These are phyloP conservation scores for Nyctalus aviator DNA, from an alignment of 2,797 vertebrate species.

Conservation along the genomic window DNA sequence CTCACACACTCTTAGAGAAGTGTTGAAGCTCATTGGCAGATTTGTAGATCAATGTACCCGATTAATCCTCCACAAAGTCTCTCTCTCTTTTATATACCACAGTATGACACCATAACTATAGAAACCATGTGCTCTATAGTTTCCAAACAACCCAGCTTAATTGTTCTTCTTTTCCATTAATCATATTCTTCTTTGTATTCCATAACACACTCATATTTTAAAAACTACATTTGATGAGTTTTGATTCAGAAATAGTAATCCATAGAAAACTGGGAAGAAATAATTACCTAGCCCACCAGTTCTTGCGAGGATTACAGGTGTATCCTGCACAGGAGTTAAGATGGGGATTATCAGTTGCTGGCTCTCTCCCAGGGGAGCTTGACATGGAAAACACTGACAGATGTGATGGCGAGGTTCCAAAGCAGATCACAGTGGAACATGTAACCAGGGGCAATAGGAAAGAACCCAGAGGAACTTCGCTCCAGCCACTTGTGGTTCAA, in stretches of 20 bases:
- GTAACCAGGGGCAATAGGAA: neutral
- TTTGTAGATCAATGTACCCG: neutral
- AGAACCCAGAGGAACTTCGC: neutral
- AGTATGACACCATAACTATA: neutral
- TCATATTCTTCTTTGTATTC: neutral
- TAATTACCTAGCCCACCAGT: neutral
- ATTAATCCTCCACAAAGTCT: conserved; percentile 13
- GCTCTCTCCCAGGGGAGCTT: neutral
- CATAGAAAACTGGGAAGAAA: conserved; percentile 19
- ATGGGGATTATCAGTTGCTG: neutral
- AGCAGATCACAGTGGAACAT: neutral
- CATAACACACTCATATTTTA: neutral
- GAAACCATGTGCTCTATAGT: conserved; percentile 28
- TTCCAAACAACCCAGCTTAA: conserved; percentile 2
- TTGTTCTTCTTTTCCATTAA: neutral
- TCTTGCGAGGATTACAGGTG: neutral
- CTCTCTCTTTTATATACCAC: neutral
- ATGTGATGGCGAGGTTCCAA: neutral
- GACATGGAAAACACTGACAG: neutral
- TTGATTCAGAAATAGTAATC: conserved; percentile 50
- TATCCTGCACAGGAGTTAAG: neutral
- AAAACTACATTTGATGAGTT: conserved; percentile 33
- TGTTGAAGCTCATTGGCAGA: neutral
- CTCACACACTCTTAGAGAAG: neutral
- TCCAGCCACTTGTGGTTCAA: neutral